phyloP scores from a whole-genome alignment of 2,113 vertebrate genomes.

The Chloropsis cyanopogon region DNA sequence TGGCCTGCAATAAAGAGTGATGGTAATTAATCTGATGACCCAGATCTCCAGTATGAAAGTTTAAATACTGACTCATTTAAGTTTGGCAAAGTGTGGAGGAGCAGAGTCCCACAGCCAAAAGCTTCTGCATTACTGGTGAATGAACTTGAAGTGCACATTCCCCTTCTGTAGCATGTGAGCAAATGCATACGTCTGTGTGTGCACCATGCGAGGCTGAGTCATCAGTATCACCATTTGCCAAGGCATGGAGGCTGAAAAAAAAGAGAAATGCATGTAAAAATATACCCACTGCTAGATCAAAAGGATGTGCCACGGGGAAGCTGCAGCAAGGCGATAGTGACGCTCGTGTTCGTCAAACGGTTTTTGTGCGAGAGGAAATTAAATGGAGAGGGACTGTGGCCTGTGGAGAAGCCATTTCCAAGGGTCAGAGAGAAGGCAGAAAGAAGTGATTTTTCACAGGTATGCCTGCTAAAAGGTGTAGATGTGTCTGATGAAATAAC shows the following conservation, averaged over 20 bases:
- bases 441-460: neutral
- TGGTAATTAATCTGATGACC: neutral
- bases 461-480: neutral
- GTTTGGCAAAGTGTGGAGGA: neutral
- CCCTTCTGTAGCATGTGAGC: neutral
- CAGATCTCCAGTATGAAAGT: neutral
- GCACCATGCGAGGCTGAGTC: neutral
- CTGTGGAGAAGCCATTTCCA: neutral
- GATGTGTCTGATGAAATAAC: neutral
- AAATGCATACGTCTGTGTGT: neutral
- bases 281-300: neutral
- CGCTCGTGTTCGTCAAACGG: fast-evolving
- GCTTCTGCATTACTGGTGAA: neutral
- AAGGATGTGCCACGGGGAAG: neutral
- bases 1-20: neutral
- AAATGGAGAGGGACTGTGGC: neutral
- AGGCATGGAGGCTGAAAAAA: neutral
- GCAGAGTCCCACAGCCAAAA: neutral
- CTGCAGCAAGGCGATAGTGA: neutral
- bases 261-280: neutral
- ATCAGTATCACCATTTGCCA: neutral
- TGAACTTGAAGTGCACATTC: constrained; percentile 34
- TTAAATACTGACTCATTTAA: neutral
- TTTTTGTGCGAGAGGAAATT: neutral
- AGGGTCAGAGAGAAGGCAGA: neutral